Evolutionary conservation across 1,140 invertebrate genomes (phyloP).

Genomic region (Sweltsa coloradensis): DNA sequence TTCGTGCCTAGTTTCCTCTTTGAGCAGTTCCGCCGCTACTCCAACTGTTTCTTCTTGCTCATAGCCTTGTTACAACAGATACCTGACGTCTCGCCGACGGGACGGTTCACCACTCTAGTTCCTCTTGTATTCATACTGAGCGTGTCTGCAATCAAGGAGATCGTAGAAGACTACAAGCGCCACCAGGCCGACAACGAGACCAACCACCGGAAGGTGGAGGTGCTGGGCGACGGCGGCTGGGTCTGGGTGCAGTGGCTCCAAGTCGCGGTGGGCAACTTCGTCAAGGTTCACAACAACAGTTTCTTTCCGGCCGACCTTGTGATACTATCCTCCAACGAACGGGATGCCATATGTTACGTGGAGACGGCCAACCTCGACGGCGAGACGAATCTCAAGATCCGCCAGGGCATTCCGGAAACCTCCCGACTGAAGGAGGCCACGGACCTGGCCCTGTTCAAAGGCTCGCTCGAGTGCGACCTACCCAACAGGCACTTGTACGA

Average conservation of each 20-base stretch:
- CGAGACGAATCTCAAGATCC: slow-evolving; percentile 97
- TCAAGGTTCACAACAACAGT: slow-evolving; percentile 79
- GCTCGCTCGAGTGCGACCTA: slow-evolving; percentile 85
- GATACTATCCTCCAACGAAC: slow-evolving; percentile 85
- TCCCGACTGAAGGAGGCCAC: slow-evolving; percentile 55
- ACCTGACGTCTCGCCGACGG: slow-evolving; percentile 92
- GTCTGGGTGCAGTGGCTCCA: slow-evolving; percentile 60
- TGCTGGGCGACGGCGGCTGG: slow-evolving; percentile 61
- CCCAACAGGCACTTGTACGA: slow-evolving; percentile 95
- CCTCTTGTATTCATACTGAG: slow-evolving; percentile 88
- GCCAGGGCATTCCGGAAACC: slow-evolving; percentile 77
- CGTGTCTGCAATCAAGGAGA: slow-evolving; percentile 91
- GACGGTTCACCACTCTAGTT: slow-evolving; percentile 87
- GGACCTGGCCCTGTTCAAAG: slow-evolving; percentile 58
- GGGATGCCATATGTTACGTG: slow-evolving; percentile 96
- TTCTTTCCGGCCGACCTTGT: slow-evolving; percentile 93
- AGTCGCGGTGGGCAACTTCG: slow-evolving; percentile 80
- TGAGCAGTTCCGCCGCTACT: slow-evolving; percentile 92
- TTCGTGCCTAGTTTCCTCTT: slow-evolving; percentile 93
- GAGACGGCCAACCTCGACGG: slow-evolving; percentile 99
- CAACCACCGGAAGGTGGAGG: slow-evolving; percentile 76
- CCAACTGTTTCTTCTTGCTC: slow-evolving; percentile 94
- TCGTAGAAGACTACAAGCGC: slow-evolving; percentile 93
- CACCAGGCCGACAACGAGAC: slow-evolving; percentile 89
- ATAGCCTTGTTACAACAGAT: slow-evolving; percentile 91